Evolutionary conservation across 2,888 invertebrate species (phyloP), one percentile per base, ranked within the genome.

Genomic region (Ptychoptera contaminata): DNA sequence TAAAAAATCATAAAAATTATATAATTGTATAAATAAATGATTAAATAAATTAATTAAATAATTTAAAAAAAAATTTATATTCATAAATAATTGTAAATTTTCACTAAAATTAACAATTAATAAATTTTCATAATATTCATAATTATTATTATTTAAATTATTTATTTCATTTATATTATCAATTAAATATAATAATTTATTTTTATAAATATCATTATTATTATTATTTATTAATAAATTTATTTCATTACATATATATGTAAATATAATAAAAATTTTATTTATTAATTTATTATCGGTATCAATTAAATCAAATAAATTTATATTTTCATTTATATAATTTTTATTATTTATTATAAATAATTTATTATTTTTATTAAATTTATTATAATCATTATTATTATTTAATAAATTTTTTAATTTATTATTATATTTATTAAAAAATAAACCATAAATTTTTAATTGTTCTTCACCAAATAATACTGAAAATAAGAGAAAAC

Each of bases 261-360:
- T 77, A 47, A 93, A 73, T 1, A 86, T 83, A 37, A 82, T 76
- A 8, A 93, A 67, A 39, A 90, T 73, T 66, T 84, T 81, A 32
- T 81, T 81, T 54, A 91, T 71, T 41, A 80, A 67, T 57, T 81
- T 82, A 58, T 88, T 88, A 62, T 91, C 88, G 16, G 86, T 85
- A 51, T 82, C 78, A 10, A 85, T 76, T 48, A 91, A 62, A 51
- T 82, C 76, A 31, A 81, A 65, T 31, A 85, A 61, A 5, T 74
- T 68, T 11, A 78, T 68, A 50, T 75, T 71, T 63, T 88, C 86
- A 16, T 49, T 47, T n/a, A 16, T n/a, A 9, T 32, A 10, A 29
- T 39, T 23, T 30, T 10, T 34, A n/a, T 23, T 7, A 23, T 7
- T 23, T 23, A 5, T 23, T 23, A 5, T 23, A n/a, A n/a, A 23